Evolutionary conservation across 2,888 invertebrate species (phyloP).

Genomic region (Cataglyphis rosenhaueri): DNA sequence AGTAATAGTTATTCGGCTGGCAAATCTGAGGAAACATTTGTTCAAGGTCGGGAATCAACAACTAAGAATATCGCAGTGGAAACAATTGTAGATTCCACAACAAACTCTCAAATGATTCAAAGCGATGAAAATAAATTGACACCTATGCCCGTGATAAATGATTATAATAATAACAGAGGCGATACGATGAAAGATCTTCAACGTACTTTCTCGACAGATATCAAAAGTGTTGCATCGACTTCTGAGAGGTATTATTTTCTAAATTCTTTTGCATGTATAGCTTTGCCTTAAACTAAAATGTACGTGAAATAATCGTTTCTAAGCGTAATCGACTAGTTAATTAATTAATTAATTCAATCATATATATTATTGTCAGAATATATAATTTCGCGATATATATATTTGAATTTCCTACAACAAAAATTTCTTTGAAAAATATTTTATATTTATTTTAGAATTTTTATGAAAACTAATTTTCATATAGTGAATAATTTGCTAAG

Average conservation of each 20-base stretch:
- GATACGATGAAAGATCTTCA: conserved; percentile 24
- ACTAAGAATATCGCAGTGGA: background rate
- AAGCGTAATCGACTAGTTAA: background rate
- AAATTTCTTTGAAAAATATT: background rate
- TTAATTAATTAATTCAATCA: background rate
- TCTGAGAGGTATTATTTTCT: conserved; percentile 54
- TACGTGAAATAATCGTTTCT: background rate
- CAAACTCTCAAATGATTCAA: conserved; percentile 22
- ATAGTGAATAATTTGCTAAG: background rate
- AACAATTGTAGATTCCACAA: background rate
- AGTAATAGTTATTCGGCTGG: background rate
- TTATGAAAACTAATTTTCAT: background rate
- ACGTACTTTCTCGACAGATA: conserved; percentile 24
- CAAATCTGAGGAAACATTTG: background rate
- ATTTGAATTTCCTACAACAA: background rate
- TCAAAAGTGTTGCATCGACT: background rate
- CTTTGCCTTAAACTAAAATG: background rate
- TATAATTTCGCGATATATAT: background rate
- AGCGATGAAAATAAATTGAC: conserved; percentile 36
- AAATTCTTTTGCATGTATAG: conserved; percentile 8
- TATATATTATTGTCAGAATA: background rate
- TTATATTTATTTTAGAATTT: background rate
- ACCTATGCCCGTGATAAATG: conserved; percentile 41
- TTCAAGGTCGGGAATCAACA: background rate
- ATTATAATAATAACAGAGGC: conserved; percentile 8